These are phyloP conservation scores for Microtus pennsylvanicus DNA, from an alignment of 2,113 vertebrate species.

Conservation along the genomic window DNA sequence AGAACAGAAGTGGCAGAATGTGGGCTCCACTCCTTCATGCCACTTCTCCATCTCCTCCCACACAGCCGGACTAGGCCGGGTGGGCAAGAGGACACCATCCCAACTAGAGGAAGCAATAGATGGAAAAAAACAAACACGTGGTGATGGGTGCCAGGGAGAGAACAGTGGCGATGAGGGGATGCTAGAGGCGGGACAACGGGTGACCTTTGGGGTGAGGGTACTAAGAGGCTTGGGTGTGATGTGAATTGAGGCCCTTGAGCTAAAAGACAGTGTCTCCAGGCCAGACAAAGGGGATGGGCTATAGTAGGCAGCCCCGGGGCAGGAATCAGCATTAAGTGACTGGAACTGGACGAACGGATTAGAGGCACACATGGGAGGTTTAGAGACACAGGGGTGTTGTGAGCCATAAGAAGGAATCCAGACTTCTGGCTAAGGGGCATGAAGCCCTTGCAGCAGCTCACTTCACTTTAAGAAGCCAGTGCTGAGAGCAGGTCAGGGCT, in stretches of 20 bases:
- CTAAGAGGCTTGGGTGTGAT: neutral
- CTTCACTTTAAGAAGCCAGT: neutral
- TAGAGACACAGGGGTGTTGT: neutral
- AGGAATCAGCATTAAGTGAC: too few species aligned
- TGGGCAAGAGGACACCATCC: accelerated
- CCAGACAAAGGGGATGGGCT: neutral
- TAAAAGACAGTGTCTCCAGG: neutral
- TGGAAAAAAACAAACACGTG: neutral
- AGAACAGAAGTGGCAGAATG: too few species aligned
- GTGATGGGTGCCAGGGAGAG: neutral
- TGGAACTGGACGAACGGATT: accelerated
- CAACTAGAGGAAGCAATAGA: neutral
- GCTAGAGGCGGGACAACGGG: accelerated
- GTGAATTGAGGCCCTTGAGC: neutral
- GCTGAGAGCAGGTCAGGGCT: neutral
- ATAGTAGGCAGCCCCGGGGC: accelerated
- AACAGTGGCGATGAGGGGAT: accelerated
- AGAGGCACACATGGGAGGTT: accelerated
- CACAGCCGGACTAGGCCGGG: neutral
- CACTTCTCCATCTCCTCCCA: neutral
- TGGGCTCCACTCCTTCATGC: neutral
- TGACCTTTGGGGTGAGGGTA: too few species aligned
- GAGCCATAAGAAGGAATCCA: neutral
- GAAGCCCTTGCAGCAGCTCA: accelerated
- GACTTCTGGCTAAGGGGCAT: neutral